Evolutionary conservation across 2,113 vertebrate genomes (phyloP), one percentile per base, ranked within the genome.

Genomic region (Sinocyclocheilus maitianheensis): DNA sequence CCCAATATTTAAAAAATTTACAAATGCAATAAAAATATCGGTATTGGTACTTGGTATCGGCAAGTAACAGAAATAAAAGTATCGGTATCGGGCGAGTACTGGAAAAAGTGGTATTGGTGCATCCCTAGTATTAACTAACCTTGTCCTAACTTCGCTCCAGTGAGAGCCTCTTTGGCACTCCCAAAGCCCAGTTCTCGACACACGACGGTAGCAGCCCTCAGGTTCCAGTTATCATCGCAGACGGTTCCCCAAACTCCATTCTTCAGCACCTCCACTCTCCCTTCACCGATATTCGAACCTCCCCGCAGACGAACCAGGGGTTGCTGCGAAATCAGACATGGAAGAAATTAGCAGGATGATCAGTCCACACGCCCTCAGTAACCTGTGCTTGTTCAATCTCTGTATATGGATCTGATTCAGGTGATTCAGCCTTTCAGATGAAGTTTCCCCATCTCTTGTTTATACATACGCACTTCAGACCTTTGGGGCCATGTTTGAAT

Each of bases 131-230:
- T 34, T 34, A 34, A 46, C 94, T 91, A 87, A 99, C 98, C 98
- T 96, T 99, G 96, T 8, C 97, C 98, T 1, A 98, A 90, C 26
- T 92, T 90, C 0, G 94, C 97, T 0, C 96, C 96, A 0, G 93
- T 90, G 77, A 99, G 82, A 0, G 97, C 97, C 80, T 99, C 97
- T 88, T 95, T 97, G 88, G 97, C 98, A 0, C 95, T 97, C 1
- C 98, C 98, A 0, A 97, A 99, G 6, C 98, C 98, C 90, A 99
- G 94, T 91, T 99, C 97, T 16, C 98, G 91, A 91, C 98, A 99
- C 90, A 97, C 96, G 88, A 99, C 97, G 0, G 96, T 97, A 91
- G 98, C 98, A 0, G 97, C 92, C 86, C 89, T 91, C 77, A 97
- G 93, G 91, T 96, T 94, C 98, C 98, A 99, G 89, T 94, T 95